Percentiles rank a stretch among this genome's conserved stretches.
These are phyloP conservation scores for Geotrupes spiniger DNA, from an alignment of 2,888 invertebrate genomes.

Conservation along the genomic window DNA sequence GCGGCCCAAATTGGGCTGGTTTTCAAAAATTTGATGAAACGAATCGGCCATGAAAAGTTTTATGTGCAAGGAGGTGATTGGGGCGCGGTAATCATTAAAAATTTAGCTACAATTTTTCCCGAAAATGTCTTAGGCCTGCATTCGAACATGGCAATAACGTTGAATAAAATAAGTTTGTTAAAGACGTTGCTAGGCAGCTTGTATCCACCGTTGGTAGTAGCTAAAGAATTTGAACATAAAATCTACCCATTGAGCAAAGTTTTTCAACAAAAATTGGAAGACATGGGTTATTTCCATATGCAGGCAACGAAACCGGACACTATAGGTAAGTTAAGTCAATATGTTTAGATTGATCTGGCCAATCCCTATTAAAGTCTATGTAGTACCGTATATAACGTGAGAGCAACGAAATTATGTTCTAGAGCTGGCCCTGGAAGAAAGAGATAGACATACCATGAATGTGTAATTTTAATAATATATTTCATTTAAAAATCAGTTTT, in stretches of 20 bases:
- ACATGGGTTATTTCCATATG: conserved; percentile 67
- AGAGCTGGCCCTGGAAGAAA: too few relatives aligned
- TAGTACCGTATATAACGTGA: too few relatives aligned
- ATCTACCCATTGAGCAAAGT: conserved; percentile 54
- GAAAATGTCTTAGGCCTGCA: conserved; percentile 57
- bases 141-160: conserved; percentile 59
- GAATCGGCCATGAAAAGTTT: conserved; percentile 64
- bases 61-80: conserved; percentile 81
- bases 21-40: conserved; percentile 66
- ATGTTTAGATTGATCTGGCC: too few relatives aligned
- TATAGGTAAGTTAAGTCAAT: conserved; percentile 56
- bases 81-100: conserved; percentile 64
- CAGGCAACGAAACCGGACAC: conserved; percentile 90
- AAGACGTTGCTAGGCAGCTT: conserved; percentile 52
- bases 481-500: too few relatives aligned
- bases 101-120: conserved; percentile 64
- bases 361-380: too few relatives aligned
- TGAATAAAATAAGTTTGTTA: conserved; percentile 37
- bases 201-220: conserved; percentile 59
- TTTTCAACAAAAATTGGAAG: conserved; percentile 47
- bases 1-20: conserved; percentile 57
- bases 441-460: too few relatives aligned
- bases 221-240: conserved; percentile 51
- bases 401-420: too few relatives aligned
- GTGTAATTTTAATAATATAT: too few relatives aligned